Evolutionary conservation across 2,113 vertebrate species (phyloP), one percentile per base, ranked within the genome.

Genomic region (Ellobius talpinus): DNA sequence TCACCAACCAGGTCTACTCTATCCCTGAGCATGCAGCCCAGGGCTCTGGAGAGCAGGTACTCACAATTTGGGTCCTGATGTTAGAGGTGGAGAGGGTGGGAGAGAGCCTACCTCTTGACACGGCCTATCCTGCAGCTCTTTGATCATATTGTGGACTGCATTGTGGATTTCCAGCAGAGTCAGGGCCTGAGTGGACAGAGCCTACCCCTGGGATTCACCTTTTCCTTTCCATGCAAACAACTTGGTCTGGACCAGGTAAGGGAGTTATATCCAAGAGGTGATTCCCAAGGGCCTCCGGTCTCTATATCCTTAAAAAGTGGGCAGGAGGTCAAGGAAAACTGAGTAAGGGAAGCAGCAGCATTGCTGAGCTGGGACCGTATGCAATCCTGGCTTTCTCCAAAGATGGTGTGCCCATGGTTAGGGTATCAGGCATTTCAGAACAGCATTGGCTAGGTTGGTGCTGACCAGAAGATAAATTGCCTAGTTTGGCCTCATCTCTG

Each of bases 181-280:
- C 98, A 99, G 79, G 58, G 94, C 63, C 72, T 99, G 85, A 61
- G 23, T 5, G 88, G 94, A 7, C 91, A 96, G 9, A 77, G 23
- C 19, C 92, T 99, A 33, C 99, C 99, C 0, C 95, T 99, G 0
- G 98, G 98, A 61, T 99, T 99, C 96, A 99, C 99, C 63, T 99
- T 99, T 97, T 99, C 99, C 68, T 99, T 99, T 95, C 99, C 99
- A 0, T 99, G 98, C 97, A 82, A 93, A 91, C 99, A 99, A 97
- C 21, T 98, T 13, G 98, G 98, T 90, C 96, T 99, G 77, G 99
- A 99, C 96, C 98, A 99, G 99, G 99, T 99, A 94, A 98, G 97
- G 36, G 4, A 58, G 14, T 39, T 6, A 17, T 1, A 12, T 45
- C 16, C 17, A 23, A 0, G 7, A 63, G 81, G 36, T 47, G 8